phyloP scores from a whole-genome alignment of 2,113 vertebrate species.

The Oophaga pumilio region DNA sequence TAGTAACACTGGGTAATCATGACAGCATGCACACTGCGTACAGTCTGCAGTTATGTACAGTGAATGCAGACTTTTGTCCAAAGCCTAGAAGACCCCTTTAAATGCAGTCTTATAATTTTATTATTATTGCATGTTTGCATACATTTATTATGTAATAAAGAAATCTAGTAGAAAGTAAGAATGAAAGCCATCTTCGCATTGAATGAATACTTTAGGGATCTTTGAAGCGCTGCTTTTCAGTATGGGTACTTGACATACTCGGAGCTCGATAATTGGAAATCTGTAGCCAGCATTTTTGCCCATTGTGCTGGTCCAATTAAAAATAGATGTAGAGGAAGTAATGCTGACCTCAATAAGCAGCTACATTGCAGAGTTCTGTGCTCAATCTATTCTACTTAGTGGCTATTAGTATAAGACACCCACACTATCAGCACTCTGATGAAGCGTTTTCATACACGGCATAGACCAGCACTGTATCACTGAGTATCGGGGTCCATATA shows the following conservation, averaged over 20 bases:
- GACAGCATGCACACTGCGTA: too few species aligned
- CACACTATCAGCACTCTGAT: neutral
- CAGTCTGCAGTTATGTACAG: too few species aligned
- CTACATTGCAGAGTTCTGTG: neutral
- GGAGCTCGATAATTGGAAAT: neutral
- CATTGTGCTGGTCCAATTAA: conserved; percentile 13
- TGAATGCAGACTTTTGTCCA: too few species aligned
- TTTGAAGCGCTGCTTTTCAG: neutral
- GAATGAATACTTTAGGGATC: neutral
- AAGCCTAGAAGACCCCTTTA: too few species aligned
- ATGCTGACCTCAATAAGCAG: conserved; percentile 7
- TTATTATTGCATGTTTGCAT: neutral
- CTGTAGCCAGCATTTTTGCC: neutral
- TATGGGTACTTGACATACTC: neutral
- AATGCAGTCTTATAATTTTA: too few species aligned
- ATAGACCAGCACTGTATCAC: neutral
- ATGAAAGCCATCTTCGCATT: neutral
- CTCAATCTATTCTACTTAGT: neutral
- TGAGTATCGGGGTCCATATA: too few species aligned
- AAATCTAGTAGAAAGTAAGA: neutral
- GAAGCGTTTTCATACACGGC: neutral
- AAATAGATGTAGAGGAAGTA: conserved; percentile 29
- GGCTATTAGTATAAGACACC: neutral
- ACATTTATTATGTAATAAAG: neutral
- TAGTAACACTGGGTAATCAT: too few species aligned